These are phyloP conservation scores for Hyaena hyaena DNA, from an alignment of 2,113 vertebrate species.

Conservation along the genomic window DNA sequence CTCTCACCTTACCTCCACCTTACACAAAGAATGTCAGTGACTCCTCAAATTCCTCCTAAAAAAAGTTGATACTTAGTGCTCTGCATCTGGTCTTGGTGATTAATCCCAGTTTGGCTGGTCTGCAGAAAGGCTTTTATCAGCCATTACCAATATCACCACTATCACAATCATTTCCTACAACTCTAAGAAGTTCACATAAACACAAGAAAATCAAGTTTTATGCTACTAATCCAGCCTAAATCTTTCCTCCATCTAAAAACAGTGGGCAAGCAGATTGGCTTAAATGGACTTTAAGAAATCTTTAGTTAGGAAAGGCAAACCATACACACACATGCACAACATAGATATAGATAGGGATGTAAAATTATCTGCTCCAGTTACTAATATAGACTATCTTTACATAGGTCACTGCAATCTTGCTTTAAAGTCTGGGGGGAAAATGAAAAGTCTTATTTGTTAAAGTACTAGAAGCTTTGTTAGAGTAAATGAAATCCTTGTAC, in stretches of 20 bases:
- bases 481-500: not conserved
- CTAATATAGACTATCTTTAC: not conserved
- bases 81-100: not conserved
- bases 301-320: not conserved
- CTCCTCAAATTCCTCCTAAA: not conserved
- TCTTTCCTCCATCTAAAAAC: not conserved
- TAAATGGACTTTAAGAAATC: not conserved
- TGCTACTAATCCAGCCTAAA: not conserved
- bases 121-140: not conserved
- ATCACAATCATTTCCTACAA: not conserved
- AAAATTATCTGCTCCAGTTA: not conserved
- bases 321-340: not conserved
- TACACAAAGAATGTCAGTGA: not conserved
- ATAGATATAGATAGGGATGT: fast-evolving
- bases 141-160: not conserved
- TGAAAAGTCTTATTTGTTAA: not conserved
- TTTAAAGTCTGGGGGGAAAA: not conserved
- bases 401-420: not conserved
- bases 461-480: not conserved
- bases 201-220: not conserved
- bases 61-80: not conserved
- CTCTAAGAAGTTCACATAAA: not conserved
- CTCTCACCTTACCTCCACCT: not conserved
- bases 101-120: not conserved
- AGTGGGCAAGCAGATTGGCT: not conserved